Evolutionary conservation across 2,888 invertebrate species (phyloP).

Genomic region (Melitaea athalia): DNA sequence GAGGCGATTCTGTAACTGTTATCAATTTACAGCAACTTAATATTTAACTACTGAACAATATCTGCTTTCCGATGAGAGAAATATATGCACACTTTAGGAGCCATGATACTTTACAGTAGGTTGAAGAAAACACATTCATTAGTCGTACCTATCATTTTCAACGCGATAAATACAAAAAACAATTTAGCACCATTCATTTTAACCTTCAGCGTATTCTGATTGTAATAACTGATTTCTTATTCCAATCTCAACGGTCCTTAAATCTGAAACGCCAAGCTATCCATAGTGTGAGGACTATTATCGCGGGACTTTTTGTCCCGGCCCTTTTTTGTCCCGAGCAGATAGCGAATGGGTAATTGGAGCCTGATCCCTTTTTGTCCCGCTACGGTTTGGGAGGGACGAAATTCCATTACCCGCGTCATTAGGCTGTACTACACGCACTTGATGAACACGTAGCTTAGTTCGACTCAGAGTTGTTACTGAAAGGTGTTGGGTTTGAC

Average conservation of each 20-base stretch:
- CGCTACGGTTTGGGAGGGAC: slow-evolving; percentile 43
- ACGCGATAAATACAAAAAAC: background rate
- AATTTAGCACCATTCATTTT: background rate
- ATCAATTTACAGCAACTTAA: no score
- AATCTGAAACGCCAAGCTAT: slow-evolving; percentile 48
- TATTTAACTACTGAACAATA: no score
- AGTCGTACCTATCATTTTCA: no score
- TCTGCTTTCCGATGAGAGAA: no score
- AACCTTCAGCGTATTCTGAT: background rate
- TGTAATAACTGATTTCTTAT: background rate
- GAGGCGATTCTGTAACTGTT: no score
- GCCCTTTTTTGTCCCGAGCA: slow-evolving; percentile 63
- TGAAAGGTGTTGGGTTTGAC: background rate
- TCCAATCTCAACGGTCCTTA: slow-evolving; percentile 32
- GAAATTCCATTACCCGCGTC: slow-evolving; percentile 61
- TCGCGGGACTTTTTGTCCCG: slow-evolving; percentile 66
- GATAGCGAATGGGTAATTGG: slow-evolving; percentile 77
- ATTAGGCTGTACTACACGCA: slow-evolving; percentile 51
- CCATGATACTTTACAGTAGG: no score
- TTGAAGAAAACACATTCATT: no score
- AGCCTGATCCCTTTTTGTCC: slow-evolving; percentile 69
- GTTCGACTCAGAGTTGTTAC: slow-evolving; percentile 39
- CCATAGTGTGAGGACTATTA: slow-evolving; percentile 57
- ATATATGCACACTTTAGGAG: no score
- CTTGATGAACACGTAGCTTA: slow-evolving; percentile 39